Evolutionary conservation across 2,113 vertebrate species (phyloP).

Genomic region (Mustela lutreola): DNA sequence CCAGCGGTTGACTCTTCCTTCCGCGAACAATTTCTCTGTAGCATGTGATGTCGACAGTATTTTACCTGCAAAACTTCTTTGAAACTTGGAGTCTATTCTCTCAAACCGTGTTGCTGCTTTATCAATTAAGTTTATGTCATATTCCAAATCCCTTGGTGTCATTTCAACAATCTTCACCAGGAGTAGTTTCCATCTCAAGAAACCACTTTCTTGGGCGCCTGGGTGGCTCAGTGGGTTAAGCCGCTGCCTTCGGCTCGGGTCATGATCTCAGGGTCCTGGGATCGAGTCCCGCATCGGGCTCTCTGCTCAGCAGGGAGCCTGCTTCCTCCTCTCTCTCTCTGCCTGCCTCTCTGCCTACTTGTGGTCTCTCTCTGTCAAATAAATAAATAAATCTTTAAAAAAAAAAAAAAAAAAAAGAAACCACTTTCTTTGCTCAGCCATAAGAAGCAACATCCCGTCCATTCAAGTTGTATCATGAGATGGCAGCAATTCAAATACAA

Average conservation of each 20-base stretch:
- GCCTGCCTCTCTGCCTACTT: no score
- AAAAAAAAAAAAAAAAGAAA: no score
- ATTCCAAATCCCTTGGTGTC: background rate
- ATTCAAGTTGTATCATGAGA: background rate
- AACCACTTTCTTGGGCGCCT: background rate
- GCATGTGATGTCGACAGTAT: background rate
- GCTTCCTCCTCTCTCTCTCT: no score
- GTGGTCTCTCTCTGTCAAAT: no score
- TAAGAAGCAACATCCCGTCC: background rate
- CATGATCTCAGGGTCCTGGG: no score
- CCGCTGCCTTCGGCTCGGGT: no score
- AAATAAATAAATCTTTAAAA: no score
- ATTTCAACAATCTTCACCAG: background rate
- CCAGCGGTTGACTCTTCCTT: background rate
- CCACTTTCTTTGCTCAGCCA: background rate
- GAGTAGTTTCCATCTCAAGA: background rate
- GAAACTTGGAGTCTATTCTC: background rate
- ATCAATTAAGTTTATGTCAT: background rate
- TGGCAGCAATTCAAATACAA: background rate
- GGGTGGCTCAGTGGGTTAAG: no score
- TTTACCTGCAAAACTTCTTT: background rate
- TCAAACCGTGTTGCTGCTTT: background rate
- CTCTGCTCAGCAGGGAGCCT: no score
- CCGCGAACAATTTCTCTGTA: background rate
- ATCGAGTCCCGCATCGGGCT: no score